These are phyloP conservation scores for Dorcus parallelipipedus DNA, from an alignment of 2,888 invertebrate species.

Conservation along the genomic window DNA sequence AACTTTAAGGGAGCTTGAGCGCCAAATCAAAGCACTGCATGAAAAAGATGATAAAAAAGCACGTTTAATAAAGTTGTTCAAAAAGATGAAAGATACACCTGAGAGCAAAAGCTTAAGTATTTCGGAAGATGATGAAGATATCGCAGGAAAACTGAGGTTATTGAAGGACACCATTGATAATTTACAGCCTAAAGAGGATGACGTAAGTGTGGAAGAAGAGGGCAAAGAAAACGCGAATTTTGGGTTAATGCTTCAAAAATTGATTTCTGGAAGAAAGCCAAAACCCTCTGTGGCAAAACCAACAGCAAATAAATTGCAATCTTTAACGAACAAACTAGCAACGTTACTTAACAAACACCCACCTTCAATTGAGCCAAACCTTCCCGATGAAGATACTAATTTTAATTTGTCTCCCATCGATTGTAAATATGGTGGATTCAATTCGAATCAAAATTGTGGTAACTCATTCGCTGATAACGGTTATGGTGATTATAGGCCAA, in stretches of 20 bases:
- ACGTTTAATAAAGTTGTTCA: not conserved
- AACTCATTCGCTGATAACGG: not conserved
- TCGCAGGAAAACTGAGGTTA: constrained; percentile 25
- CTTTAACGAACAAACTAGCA: constrained; percentile 4
- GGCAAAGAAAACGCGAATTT: constrained; percentile 5
- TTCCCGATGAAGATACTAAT: too few relatives aligned
- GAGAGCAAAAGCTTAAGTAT: not conserved
- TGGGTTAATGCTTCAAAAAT: constrained; percentile 15
- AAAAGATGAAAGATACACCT: not conserved
- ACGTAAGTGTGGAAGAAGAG: not conserved
- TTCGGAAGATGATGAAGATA: constrained; percentile 22
- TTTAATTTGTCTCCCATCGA: too few relatives aligned
- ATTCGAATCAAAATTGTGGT: not conserved
- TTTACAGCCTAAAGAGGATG: constrained; percentile 33
- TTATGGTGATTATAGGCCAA: not conserved
- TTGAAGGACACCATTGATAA: constrained; percentile 37
- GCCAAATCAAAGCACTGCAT: too few relatives aligned
- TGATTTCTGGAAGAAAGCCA: constrained; percentile 5
- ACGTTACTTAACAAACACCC: not conserved
- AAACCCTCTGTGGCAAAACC: constrained; percentile 3
- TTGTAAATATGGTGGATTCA: too few relatives aligned
- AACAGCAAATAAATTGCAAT: constrained; percentile 11
- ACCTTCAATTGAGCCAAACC: too few relatives aligned
- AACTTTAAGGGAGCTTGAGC: too few relatives aligned
- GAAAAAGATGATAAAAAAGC: not conserved